Evolutionary conservation across 2,888 invertebrate genomes (phyloP), one percentile per base, ranked within the genome.

Genomic region (Quadriops clusia): DNA sequence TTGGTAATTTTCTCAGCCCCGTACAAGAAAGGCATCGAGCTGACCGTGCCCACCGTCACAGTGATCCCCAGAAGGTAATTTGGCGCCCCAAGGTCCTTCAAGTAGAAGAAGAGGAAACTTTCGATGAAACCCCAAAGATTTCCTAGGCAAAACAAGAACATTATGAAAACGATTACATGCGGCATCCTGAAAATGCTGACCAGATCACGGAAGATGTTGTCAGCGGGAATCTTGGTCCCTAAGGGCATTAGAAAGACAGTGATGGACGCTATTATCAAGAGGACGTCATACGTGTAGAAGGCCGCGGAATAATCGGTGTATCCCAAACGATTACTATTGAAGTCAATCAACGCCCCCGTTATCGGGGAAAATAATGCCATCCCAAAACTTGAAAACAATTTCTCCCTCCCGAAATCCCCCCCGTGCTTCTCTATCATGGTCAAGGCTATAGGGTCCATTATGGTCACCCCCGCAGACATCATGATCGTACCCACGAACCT

Each of bases 41-140:
- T 80, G 28, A 86, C 60, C 2, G 84, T 83, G 30, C 85, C 86
- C 45, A 85, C 82, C 31, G 86, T 85, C 45, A 86, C 77, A 42
- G 86, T 86, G 46, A 86, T 73, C 46, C 85, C 86, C 28, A 86
- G 61, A 37, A 86, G 63, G 55, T 81, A 83, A 58, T 81, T 85
- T 1, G 84, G 82, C 28, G 85, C 84, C 10, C 84, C 79, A 39
- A 87, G 65, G 57, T 86, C 85, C 58, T 79, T 80, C 39, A 89
- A 66, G 57, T 84, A 89, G 51, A 87, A 70, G 57, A 87, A 90
- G 17, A 90, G 63, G 55, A 84, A 90, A 29, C 83, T 84, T 58
- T 90, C 89, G 32, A 89, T 83, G 58, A 86, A 86, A 16, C 89
- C 89, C 78, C 84, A 86, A 54, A 85, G 74, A 50, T 84, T 82